phyloP scores from a whole-genome alignment of 1,140 invertebrate genomes.

The Brachionus sp. region DNA sequence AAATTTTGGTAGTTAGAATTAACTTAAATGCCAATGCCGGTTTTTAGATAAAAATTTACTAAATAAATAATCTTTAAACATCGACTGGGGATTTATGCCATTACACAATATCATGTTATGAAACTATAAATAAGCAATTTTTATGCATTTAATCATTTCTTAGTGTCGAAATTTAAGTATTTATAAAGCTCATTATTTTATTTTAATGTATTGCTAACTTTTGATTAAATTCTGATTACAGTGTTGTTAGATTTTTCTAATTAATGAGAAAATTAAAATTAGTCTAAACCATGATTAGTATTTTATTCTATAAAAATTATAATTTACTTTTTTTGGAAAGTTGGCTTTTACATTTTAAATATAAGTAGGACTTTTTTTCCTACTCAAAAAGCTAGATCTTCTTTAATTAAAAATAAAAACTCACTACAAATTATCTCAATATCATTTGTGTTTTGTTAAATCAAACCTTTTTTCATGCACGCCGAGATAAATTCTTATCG shows the following conservation, averaged over 20 bases:
- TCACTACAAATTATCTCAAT: background rate
- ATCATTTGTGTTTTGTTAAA: background rate
- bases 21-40: background rate
- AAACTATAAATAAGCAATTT: background rate
- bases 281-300: background rate
- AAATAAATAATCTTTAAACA: background rate
- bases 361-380: background rate
- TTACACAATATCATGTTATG: background rate
- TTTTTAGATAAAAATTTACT: background rate
- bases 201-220: background rate
- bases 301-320: background rate
- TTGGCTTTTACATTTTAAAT: background rate
- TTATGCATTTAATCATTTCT: background rate
- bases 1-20: background rate
- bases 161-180: background rate
- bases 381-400: background rate
- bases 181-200: background rate
- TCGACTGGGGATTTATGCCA: background rate
- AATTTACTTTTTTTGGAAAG: background rate
- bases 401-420: background rate
- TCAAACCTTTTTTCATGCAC: background rate
- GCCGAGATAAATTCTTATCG: background rate
- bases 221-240: background rate
- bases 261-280: background rate
- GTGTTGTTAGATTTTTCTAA: background rate